These are phyloP conservation scores for Anoplolepis gracilipes DNA, from an alignment of 1,140 invertebrate genomes.

Conservation along the genomic window DNA sequence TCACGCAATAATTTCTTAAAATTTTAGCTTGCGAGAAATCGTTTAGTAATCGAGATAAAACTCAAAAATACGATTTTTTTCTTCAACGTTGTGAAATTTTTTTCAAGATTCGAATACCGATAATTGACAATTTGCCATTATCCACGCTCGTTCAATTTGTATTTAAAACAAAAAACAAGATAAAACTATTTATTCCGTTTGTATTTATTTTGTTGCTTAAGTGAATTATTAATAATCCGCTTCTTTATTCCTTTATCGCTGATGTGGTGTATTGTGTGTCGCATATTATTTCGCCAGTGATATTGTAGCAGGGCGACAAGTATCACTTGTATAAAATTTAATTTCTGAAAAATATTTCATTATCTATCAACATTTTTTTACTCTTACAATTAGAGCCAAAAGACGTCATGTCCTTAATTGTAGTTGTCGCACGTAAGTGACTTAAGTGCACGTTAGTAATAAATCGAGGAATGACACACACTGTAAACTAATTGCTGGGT, in stretches of 20 bases:
- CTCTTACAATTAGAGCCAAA: background rate
- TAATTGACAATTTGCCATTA: background rate
- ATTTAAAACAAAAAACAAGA: too few species aligned
- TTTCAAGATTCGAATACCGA: background rate
- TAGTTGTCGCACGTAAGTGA: background rate
- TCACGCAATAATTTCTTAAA: background rate
- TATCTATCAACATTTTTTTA: background rate
- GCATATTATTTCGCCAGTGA: background rate
- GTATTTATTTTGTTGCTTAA: background rate
- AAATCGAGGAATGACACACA: background rate
- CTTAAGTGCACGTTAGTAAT: background rate
- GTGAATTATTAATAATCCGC: conserved; percentile 1
- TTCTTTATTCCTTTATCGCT: too few species aligned
- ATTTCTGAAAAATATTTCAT: background rate
- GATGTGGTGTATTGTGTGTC: too few species aligned
- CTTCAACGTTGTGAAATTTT: too few species aligned
- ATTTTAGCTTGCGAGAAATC: too few species aligned
- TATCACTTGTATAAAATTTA: background rate
- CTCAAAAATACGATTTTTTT: background rate
- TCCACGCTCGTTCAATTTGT: background rate
- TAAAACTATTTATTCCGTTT: background rate
- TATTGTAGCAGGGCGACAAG: background rate
- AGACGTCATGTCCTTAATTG: background rate
- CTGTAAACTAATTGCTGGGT: background rate
- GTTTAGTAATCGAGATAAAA: background rate